Evolutionary conservation across 2,888 invertebrate genomes (phyloP).

Genomic region (Ganaspis brasiliensis): DNA sequence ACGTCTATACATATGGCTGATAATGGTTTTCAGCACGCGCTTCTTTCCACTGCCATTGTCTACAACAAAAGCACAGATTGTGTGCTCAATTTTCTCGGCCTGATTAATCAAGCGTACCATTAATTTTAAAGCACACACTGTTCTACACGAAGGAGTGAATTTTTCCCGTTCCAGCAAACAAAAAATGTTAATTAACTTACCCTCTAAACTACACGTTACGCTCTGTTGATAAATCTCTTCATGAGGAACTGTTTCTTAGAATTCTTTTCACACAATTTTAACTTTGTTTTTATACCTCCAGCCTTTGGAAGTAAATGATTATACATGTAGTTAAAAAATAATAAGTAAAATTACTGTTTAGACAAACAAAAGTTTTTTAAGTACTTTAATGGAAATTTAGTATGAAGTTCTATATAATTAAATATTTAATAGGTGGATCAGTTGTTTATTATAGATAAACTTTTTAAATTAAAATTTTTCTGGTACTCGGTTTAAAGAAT

Average conservation of each 20-base stretch:
- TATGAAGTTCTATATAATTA: too few relatives aligned
- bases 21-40: neutral
- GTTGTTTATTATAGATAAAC: too few relatives aligned
- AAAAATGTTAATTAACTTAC: constrained; percentile 15
- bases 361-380: neutral
- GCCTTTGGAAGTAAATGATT: neutral
- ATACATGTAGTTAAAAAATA: neutral
- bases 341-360: neutral
- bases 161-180: neutral
- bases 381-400: too few relatives aligned
- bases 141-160: neutral
- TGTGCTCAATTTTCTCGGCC: neutral
- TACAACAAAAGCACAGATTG: neutral
- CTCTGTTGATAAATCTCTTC: neutral
- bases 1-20: too few relatives aligned
- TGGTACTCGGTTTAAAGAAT: too few relatives aligned
- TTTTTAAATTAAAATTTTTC: too few relatives aligned
- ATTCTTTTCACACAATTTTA: neutral
- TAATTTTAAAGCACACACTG: neutral
- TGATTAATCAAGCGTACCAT: constrained; percentile 2
- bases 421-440: too few relatives aligned
- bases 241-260: neutral
- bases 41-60: neutral
- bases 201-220: neutral
- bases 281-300: neutral